Evolutionary conservation across 2,797 vertebrate species (phyloP), one percentile per base, ranked within the genome.

Genomic region (Manis javanica): DNA sequence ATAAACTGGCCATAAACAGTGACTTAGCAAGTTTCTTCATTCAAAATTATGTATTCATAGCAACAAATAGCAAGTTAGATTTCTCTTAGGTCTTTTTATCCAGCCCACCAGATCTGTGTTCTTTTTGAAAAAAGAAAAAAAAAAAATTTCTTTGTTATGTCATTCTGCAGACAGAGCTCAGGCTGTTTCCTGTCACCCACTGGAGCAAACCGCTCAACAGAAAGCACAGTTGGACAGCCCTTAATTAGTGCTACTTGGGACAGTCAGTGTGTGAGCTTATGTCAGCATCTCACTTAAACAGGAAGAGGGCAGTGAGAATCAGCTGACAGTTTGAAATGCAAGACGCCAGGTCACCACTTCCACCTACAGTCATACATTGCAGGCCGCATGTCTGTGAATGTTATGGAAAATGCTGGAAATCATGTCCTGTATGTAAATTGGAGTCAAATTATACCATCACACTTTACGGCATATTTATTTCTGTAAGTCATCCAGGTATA

Each of bases 241-340:
- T 99, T 99, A 99, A 99, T 99, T 99, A 99, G 99, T 98, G 99
- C 99, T 99, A 98, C 99, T 99, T 98, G 98, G 99, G 99, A 99
- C 99, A 98, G 99, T 98, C 98, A 98, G 99, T 99, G 98, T 97
- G 98, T 98, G 98, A 98, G 99, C 98, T 98, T 98, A 98, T 99
- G 99, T 98, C 98, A 98, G 99, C 98, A 98, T 98, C 98, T 98
- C 98, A 94, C 98, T 98, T 97, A 96, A 91, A 98, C 98, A 97
- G 98, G 79, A 68, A 95, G 92, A 96, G 96, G 97, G 97, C 97
- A 11, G 94, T 90, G 78, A 94, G 96, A 95, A 96, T 96, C 97
- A 74, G 94, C 49, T 90, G 98, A 98, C 98, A 98, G 93, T 68
- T 82, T 97, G 98, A 98, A 98, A 98, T 96, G 98, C 98, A 98